Conservation (phyloP, 2,113 vertebrate species). For the Micromys minutus region DNA sequence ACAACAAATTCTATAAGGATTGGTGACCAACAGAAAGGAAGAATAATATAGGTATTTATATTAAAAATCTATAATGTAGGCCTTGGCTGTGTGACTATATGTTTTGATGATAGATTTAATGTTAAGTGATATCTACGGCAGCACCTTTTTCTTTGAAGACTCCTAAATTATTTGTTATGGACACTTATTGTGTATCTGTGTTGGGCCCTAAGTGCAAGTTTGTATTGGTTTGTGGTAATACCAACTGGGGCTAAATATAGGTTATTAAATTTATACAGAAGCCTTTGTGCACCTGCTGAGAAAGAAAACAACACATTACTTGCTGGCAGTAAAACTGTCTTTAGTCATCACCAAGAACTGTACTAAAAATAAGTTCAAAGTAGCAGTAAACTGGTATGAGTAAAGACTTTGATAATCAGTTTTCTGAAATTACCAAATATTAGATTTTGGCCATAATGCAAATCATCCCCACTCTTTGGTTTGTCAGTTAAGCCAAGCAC, state of each 20-base stretch:
- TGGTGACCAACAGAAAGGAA: conserved; percentile 28
- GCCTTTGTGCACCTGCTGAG: neutral
- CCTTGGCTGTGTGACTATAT: neutral
- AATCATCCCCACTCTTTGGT: neutral
- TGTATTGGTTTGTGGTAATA: neutral
- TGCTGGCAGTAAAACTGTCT: neutral
- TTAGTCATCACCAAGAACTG: neutral
- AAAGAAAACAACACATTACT: conserved; percentile 6
- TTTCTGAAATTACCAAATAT: neutral
- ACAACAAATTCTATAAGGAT: neutral
- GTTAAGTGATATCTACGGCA: neutral
- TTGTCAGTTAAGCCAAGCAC: neutral
- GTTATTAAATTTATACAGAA: neutral
- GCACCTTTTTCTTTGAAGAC: neutral
- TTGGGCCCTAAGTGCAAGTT: neutral
- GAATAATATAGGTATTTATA: neutral
- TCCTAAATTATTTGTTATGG: neutral
- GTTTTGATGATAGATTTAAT: neutral
- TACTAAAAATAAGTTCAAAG: neutral
- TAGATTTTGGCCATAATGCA: neutral
- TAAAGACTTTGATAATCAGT: neutral
- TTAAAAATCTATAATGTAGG: neutral
- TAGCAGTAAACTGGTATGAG: neutral
- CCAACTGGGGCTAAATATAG: neutral
- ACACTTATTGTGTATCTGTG: neutral